These are phyloP conservation scores for Eubasilissa splendida DNA, from an alignment of 2,888 invertebrate genomes.

Conservation along the genomic window DNA sequence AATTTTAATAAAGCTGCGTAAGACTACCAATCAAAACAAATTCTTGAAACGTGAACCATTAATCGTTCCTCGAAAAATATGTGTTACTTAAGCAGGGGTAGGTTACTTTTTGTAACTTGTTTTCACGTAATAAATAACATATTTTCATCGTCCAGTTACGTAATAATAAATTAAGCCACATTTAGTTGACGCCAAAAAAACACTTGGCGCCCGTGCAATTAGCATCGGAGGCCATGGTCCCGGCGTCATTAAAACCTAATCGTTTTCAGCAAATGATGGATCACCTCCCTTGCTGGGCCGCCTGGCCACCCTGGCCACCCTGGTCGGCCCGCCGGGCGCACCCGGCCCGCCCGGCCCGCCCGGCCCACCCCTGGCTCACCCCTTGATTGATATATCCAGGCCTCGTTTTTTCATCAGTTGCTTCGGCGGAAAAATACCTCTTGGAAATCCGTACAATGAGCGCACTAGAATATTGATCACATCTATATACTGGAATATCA, in stretches of 20 bases:
- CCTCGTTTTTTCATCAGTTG: constrained; percentile 8
- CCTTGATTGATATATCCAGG: constrained; percentile 33
- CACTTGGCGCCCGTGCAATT: constrained; percentile 16
- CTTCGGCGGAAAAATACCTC: background rate
- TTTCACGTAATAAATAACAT: background rate
- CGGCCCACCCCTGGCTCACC: background rate
- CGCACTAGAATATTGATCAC: no score
- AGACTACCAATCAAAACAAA: no score
- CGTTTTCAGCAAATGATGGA: constrained; percentile 29
- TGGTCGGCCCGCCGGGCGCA: no score
- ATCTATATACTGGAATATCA: no score
- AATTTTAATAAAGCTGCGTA: no score
- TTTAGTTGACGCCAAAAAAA: constrained; percentile 23
- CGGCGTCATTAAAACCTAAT: constrained; percentile 30
- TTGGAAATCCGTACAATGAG: no score
- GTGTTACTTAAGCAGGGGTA: no score
- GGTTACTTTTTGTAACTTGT: no score
- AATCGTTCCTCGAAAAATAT: no score
- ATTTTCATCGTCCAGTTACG: background rate
- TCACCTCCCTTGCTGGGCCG: background rate
- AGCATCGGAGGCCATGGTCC: background rate
- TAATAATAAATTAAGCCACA: constrained; percentile 7
- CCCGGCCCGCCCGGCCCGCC: background rate
- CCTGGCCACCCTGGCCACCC: background rate
- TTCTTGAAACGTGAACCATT: no score